Evolutionary conservation across 1,140 invertebrate species (phyloP).

Genomic region (Aphelinus atriplicis): DNA sequence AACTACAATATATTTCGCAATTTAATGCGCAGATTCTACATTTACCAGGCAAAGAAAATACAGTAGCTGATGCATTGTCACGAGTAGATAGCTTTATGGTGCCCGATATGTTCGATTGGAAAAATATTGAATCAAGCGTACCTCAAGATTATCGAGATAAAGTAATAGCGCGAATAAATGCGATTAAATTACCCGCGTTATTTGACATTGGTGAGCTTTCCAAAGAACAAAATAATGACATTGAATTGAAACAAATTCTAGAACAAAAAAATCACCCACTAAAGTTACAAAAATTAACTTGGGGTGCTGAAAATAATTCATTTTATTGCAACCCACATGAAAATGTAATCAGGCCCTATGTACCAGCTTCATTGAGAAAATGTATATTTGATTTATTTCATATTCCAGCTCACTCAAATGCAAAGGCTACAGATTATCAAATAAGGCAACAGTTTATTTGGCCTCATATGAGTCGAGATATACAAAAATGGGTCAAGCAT

Average conservation of each 20-base stretch:
- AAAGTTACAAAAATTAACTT: too few species aligned
- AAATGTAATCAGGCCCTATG: constrained; percentile 2
- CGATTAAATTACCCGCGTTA: not conserved
- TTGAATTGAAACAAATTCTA: constrained; percentile 42
- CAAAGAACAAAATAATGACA: constrained; percentile 39
- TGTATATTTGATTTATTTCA: constrained; percentile 5
- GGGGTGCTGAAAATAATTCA: too few species aligned
- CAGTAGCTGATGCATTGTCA: too few species aligned
- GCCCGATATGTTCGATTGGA: too few species aligned
- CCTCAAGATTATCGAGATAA: not conserved
- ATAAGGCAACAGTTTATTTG: not conserved
- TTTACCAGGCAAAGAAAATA: too few species aligned
- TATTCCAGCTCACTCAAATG: not conserved
- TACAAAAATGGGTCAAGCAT: not conserved
- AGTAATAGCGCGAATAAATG: not conserved
- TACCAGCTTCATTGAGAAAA: not conserved
- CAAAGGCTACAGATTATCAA: not conserved
- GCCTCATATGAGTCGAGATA: not conserved
- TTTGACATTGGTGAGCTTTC: not conserved
- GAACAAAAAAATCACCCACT: not conserved
- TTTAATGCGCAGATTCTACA: too few species aligned
- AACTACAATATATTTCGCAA: too few species aligned
- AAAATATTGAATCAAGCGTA: not conserved
- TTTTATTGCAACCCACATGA: not conserved
- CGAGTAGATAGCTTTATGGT: too few species aligned